Percentiles rank a stretch among this genome's conserved stretches.
Conservation (phyloP, 2,888 invertebrate genomes). For the Leptarthrus brevirostris region DNA sequence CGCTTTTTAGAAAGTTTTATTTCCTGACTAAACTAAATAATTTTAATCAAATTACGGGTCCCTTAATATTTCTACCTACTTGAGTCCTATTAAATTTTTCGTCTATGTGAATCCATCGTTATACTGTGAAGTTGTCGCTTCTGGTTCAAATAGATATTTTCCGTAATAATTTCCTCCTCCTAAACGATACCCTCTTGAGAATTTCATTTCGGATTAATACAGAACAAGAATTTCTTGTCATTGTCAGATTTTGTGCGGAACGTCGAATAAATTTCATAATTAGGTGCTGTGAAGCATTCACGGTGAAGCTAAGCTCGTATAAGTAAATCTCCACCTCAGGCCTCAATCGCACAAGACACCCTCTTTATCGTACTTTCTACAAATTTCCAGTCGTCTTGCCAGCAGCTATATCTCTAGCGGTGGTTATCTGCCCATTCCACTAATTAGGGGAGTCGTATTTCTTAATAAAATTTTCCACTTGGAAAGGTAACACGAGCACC, state of each 20-base stretch:
- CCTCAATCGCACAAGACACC: neutral
- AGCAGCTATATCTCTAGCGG: constrained; percentile 16
- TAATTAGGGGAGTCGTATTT: constrained; percentile 50
- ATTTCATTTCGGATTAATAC: constrained; percentile 51
- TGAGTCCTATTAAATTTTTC: too few species aligned
- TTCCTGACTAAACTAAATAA: too few species aligned
- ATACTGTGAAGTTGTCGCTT: neutral
- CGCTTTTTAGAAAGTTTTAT: too few species aligned
- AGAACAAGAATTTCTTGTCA: constrained; percentile 47
- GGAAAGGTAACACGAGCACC: constrained; percentile 48
- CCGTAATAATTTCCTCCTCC: constrained; percentile 42
- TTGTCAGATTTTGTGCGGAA: constrained; percentile 50
- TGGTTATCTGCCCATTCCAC: constrained; percentile 43
- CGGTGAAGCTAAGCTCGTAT: constrained; percentile 31
- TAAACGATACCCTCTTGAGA: constrained; percentile 50
- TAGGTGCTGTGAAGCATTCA: constrained; percentile 50
- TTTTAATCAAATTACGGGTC: too few species aligned
- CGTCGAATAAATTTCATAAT: constrained; percentile 51
- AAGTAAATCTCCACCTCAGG: neutral
- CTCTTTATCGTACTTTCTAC: neutral
- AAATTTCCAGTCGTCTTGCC: constrained; percentile 11
- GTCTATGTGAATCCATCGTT: neutral
- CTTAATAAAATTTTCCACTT: constrained; percentile 53
- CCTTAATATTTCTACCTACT: too few species aligned
- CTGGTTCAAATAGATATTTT: constrained; percentile 3